These are phyloP conservation scores for Drosophila paracracens DNA, from an alignment of 2,888 invertebrate species.

Conservation along the genomic window DNA sequence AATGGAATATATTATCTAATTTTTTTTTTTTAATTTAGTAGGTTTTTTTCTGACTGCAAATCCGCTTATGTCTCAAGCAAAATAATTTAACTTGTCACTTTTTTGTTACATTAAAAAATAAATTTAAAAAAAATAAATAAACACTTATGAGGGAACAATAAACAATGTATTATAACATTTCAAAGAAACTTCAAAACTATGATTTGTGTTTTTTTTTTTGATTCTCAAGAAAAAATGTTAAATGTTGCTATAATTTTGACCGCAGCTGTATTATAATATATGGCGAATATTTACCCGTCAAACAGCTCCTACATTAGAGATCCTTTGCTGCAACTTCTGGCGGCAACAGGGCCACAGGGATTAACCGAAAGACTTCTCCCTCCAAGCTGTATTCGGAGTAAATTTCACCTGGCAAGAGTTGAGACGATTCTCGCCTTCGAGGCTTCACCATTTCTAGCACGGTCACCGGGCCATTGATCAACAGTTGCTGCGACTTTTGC, in stretches of 20 bases:
- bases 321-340: slow-evolving; percentile 9
- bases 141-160: no score
- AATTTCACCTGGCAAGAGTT: slow-evolving; percentile 29
- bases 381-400: slow-evolving; percentile 35
- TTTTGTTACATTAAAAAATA: not conserved
- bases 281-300: not conserved
- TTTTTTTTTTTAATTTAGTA: not conserved
- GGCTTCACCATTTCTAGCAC: slow-evolving; percentile 51
- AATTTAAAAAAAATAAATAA: not conserved
- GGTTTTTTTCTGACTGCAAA: no score
- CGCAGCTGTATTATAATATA: not conserved
- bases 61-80: no score
- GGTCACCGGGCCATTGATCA: slow-evolving; percentile 39
- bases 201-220: not conserved
- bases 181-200: not conserved
- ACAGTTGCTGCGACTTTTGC: not conserved
- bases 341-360: slow-evolving; percentile 45
- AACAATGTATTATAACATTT: not conserved
- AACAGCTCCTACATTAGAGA: slow-evolving; percentile 14
- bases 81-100: not conserved
- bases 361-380: slow-evolving; percentile 49
- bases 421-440: slow-evolving; percentile 9
- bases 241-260: not conserved
- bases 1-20: no score
- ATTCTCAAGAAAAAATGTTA: not conserved